Conservation (phyloP, 2,888 invertebrate genomes). For the Apamea monoglypha region DNA sequence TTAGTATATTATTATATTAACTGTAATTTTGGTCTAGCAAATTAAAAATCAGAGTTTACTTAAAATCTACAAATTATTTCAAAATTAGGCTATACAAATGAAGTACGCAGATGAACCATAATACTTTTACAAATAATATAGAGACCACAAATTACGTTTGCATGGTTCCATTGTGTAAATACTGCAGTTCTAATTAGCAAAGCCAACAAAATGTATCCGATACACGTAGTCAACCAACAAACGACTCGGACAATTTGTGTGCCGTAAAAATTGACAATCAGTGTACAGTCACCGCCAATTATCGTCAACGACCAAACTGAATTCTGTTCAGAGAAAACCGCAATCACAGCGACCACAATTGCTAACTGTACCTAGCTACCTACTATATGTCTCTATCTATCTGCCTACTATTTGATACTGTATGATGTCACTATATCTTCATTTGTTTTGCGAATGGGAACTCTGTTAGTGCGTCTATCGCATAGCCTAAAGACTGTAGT, state of each 20-base stretch:
- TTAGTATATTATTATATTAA: too few relatives aligned
- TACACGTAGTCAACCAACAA: slow-evolving; percentile 30
- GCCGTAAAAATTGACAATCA: slow-evolving; percentile 56
- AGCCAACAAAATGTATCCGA: slow-evolving; percentile 24
- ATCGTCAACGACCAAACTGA: slow-evolving; percentile 28
- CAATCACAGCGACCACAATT: slow-evolving; percentile 32
- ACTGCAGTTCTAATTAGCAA: slow-evolving; percentile 31
- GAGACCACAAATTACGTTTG: slow-evolving; percentile 7
- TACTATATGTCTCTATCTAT: background rate
- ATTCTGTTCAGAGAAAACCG: slow-evolving; percentile 38
- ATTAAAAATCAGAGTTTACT: background rate
- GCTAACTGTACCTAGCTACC: slow-evolving; percentile 31
- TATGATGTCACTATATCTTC: slow-evolving; percentile 33
- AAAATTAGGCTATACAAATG: background rate
- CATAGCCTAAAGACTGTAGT: slow-evolving; percentile 27
- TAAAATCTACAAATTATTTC: background rate
- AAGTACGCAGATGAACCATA: background rate
- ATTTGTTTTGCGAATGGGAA: slow-evolving; percentile 43
- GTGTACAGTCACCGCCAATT: slow-evolving; percentile 45
- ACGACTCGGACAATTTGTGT: slow-evolving; percentile 24
- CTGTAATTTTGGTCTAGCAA: too few relatives aligned
- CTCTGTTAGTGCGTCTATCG: slow-evolving; percentile 15
- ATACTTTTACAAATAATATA: slow-evolving; percentile 10
- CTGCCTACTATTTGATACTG: background rate
- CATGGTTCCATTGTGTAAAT: slow-evolving; percentile 7